phyloP scores from a whole-genome alignment of 2,113 vertebrate species.

The Scomber colias region DNA sequence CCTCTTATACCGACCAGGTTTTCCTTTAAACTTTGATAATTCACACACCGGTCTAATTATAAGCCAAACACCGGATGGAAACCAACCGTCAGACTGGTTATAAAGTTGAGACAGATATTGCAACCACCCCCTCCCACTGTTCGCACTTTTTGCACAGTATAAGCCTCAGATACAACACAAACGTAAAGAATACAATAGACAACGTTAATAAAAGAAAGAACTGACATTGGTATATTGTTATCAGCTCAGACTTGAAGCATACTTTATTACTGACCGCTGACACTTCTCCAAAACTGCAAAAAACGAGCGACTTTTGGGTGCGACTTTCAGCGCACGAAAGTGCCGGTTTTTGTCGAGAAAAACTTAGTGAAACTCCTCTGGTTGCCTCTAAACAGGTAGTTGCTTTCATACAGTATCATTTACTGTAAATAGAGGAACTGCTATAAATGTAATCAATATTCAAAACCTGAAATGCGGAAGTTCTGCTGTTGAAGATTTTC shows the following conservation, averaged over 20 bases:
- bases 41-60: background rate
- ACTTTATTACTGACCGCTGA: background rate
- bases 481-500: conserved; percentile 39
- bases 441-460: conserved; percentile 61
- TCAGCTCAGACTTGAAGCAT: background rate
- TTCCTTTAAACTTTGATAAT: conserved; percentile 43
- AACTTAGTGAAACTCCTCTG: conserved; percentile 67
- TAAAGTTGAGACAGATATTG: conserved; percentile 54
- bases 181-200: background rate
- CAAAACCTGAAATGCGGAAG: conserved; percentile 64
- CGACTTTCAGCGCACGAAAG: conserved; percentile 1
- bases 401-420: conserved; percentile 41
- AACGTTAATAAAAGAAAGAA: background rate
- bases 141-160: conserved; percentile 18
- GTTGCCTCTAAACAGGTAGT: conserved; percentile 57
- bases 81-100: background rate
- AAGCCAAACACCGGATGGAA: background rate
- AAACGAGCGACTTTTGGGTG: conserved; percentile 18
- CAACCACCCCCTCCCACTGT: conserved; percentile 47
- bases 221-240: background rate
- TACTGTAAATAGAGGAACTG: conserved; percentile 72
- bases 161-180: background rate
- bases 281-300: conserved; percentile 21
- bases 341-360: conserved; percentile 26
- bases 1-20: conserved; percentile 4